phyloP scores from a whole-genome alignment of 1,140 invertebrate species.

The Lepidurus couesii region DNA sequence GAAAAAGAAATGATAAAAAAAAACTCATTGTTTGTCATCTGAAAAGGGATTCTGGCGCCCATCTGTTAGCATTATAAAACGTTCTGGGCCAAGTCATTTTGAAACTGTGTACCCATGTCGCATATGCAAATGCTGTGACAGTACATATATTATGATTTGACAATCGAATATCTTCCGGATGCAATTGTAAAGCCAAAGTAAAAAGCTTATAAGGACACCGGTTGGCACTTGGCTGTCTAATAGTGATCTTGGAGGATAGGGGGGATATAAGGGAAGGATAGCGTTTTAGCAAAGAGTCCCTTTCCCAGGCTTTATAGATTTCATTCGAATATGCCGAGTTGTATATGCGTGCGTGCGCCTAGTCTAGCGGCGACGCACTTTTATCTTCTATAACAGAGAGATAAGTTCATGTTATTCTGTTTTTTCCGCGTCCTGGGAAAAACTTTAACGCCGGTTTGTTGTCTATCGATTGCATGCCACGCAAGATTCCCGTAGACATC shows the following conservation, averaged over 20 bases:
- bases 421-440: neutral
- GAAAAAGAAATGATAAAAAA: no score
- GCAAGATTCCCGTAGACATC: neutral
- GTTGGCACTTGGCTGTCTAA: neutral
- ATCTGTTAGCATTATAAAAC: slow-evolving; percentile 12
- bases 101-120: neutral
- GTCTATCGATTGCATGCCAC: slow-evolving; percentile 12
- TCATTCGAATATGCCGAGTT: neutral
- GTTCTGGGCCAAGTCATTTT: neutral
- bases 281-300: neutral
- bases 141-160: slow-evolving; percentile 8
- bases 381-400: neutral
- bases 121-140: slow-evolving; percentile 16
- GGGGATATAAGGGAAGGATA: neutral
- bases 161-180: neutral
- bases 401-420: neutral
- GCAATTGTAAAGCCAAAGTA: neutral
- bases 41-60: neutral
- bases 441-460: neutral
- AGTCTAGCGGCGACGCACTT: neutral
- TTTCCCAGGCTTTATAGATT: slow-evolving; percentile 19
- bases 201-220: neutral
- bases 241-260: neutral
- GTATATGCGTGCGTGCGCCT: neutral
- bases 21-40: no score